phyloP scores from a whole-genome alignment of 2,797 vertebrate genomes.

The Epinephelus coioides region DNA sequence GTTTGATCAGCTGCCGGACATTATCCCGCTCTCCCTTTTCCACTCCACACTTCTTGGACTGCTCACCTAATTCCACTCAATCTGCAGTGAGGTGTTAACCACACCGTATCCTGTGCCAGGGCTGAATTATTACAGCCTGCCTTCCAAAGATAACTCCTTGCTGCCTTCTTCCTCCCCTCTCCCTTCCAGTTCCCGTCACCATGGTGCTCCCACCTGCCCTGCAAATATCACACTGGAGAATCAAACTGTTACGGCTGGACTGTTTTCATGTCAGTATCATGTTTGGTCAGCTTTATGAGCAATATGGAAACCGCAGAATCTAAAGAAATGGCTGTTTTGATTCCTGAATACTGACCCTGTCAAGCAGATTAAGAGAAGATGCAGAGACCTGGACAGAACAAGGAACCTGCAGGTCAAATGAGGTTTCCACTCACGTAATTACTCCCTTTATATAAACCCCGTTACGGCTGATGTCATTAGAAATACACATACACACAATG shows the following conservation, averaged over 20 bases:
- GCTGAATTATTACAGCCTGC: constrained; percentile 50
- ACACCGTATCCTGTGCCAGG: constrained; percentile 29
- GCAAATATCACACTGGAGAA: constrained; percentile 17
- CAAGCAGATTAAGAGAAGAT: constrained; percentile 25
- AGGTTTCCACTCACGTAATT: neutral
- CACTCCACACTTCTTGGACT: constrained; percentile 46
- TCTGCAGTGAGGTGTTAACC: constrained; percentile 59
- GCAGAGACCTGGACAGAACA: constrained; percentile 4
- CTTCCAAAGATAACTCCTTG: constrained; percentile 66
- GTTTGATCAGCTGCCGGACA: constrained; percentile 71
- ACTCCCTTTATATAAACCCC: neutral
- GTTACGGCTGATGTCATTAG: too few species aligned
- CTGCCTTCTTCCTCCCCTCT: constrained; percentile 1
- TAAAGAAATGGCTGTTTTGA: constrained; percentile 48
- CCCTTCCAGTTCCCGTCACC: constrained; percentile 31
- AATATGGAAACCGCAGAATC: constrained; percentile 44
- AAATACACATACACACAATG: too few species aligned
- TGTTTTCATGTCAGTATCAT: constrained; percentile 30
- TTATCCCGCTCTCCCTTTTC: constrained; percentile 50
- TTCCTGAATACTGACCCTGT: constrained; percentile 35
- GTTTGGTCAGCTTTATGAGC: constrained; percentile 31
- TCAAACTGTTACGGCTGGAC: constrained; percentile 42
- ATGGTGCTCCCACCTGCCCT: constrained; percentile 28
- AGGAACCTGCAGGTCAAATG: neutral
- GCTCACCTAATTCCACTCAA: constrained; percentile 45